Base-by-base conservation (phyloP, 2,113 vertebrate genomes). In the Callocephalon fimbriatum region DNA sequence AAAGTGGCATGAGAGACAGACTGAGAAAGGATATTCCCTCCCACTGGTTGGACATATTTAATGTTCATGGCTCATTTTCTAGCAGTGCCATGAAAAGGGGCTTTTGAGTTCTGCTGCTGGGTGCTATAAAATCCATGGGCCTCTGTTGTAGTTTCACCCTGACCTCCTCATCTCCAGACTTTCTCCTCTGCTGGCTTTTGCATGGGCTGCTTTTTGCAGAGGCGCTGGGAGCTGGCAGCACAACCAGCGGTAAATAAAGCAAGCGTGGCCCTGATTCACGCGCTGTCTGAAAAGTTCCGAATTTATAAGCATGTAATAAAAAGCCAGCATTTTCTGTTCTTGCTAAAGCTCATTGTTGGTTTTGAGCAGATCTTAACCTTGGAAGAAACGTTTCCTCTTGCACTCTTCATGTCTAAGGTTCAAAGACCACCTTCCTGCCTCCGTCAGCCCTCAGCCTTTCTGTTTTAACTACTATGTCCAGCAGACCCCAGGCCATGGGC, bases 71-170 rank as follows among this genome's bases (percentile, higher is more conserved):
- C 35, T 96, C 37, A 7, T 70, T 77, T 65, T 86, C 37, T 67
- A 68, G 19, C 32, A 15, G 56, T 53, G 27, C 27, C 68, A 53
- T 79, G 62, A 61, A 86, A 82, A 63, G 10, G 11, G 17, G 27
- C 47, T 53, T 79, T 86, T 54, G 72, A 67, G 70, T 66, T 79
- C 29, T 88, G 40, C 59, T 91, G n/a, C 66, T 86, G 66, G 37
- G 22, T 66, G 21, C 81, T 84, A 21, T 74, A 50, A 81, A 86
- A 48, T 61, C 50, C 5, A 0, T 35, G 29, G 29, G 11, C 29
- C 37, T 54, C 29, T 73, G 54, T 22, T 82, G 82, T 1, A 0
- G 31, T 35, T 91, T 86, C 22, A 32, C 0, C 0, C 37, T 22
- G 19, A 45, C 37, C 7, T 53, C 32, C 16, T 62, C 37, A 26